Conservation (phyloP, 2,113 vertebrate genomes). For the Tragulus kanchil region DNA sequence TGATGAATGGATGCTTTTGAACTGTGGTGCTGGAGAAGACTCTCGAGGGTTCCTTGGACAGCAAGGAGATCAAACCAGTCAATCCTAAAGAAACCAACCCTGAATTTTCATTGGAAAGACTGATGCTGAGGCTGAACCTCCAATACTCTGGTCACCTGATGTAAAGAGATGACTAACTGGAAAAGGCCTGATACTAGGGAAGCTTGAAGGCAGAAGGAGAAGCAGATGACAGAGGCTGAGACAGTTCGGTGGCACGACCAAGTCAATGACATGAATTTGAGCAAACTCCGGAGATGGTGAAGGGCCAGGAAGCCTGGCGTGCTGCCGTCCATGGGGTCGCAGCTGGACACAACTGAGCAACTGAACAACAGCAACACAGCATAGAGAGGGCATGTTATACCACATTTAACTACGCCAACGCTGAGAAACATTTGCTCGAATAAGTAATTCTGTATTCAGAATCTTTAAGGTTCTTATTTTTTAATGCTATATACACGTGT, state of each 20-base stretch:
- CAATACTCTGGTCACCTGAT: background rate
- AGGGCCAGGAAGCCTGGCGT: background rate
- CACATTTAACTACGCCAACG: background rate
- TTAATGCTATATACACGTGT: background rate
- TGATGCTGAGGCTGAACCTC: background rate
- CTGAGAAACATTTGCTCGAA: background rate
- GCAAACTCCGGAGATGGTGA: background rate
- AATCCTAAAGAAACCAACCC: background rate
- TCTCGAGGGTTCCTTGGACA: background rate
- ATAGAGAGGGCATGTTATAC: background rate
- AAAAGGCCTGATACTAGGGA: background rate
- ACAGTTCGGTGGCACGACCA: background rate
- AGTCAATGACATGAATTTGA: background rate
- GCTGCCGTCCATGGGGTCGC: background rate
- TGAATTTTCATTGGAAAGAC: background rate
- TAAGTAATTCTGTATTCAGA: background rate
- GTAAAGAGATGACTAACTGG: background rate
- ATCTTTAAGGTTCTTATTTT: background rate
- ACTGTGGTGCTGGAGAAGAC: background rate
- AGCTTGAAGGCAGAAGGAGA: background rate
- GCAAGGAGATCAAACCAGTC: background rate
- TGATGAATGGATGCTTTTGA: background rate
- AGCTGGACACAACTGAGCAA: background rate
- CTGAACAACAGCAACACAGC: background rate
- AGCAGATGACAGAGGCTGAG: background rate